These are phyloP conservation scores for Metellina segmentata DNA, from an alignment of 2,888 invertebrate genomes.

Conservation along the genomic window DNA sequence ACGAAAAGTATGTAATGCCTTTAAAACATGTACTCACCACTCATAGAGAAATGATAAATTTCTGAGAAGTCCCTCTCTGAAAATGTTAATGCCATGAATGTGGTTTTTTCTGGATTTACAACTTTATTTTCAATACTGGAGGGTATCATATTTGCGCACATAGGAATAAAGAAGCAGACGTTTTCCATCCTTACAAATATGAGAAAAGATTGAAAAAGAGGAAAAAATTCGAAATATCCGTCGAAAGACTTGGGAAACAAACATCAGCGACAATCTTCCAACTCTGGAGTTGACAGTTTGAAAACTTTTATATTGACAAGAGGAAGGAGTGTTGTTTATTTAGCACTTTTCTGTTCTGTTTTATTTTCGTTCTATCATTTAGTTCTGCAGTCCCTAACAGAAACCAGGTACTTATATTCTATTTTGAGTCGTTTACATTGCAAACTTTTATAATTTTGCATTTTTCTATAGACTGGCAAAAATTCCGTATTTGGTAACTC, in stretches of 20 bases:
- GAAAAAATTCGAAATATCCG: slow-evolving; percentile 50
- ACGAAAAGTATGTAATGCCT: too few species aligned
- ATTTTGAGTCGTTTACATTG: not conserved
- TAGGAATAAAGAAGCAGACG: not conserved
- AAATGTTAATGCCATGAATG: too few species aligned
- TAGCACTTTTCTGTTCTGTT: slow-evolving; percentile 1
- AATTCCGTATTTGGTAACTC: too few species aligned
- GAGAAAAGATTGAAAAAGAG: not conserved
- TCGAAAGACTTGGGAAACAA: slow-evolving; percentile 39
- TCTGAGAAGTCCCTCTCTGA: too few species aligned
- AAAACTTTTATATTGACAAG: slow-evolving; percentile 35
- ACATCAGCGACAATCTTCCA: slow-evolving; percentile 43
- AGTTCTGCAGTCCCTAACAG: not conserved
- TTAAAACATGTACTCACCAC: too few species aligned
- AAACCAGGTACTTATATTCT: not conserved
- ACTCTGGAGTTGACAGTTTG: slow-evolving; percentile 34
- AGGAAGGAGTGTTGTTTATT: slow-evolving; percentile 16
- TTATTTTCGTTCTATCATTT: not conserved
- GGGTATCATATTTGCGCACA: too few species aligned
- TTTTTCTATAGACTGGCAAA: not conserved
- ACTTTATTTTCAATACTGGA: too few species aligned
- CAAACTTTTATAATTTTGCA: not conserved
- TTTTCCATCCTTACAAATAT: not conserved
- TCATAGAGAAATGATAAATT: too few species aligned
- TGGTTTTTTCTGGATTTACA: too few species aligned